Base-by-base conservation (phyloP, 92 coral and sea anemone genomes). In the Micromussa lordhowensis region DNA sequence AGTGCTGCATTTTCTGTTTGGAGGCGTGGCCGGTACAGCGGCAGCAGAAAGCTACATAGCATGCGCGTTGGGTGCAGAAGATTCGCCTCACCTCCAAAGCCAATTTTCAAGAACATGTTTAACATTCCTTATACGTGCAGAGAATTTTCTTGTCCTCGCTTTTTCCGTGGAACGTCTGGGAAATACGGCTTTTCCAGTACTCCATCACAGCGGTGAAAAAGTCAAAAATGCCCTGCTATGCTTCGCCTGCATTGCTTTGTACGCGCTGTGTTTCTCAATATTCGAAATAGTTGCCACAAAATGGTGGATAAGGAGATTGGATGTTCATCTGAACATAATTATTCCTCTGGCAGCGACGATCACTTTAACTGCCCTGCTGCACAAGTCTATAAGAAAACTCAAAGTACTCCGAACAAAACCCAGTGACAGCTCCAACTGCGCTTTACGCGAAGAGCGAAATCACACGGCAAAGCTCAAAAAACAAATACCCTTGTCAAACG, bases 21-120 rank as follows among this genome's bases (percentile, higher is more conserved):
- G 74, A 40, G 21, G 26, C 59, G 22, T 75, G 19, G 88, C 63
- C 48, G 82, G 88, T 61, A 28, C 88, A 77, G 82, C 75, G 75
- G 82, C 83, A 48, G 71, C 83, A n/a, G 51, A 85, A 77, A 77
- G 88, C 88, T 75, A 85, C 88, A 61, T 85, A 36, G 63, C 88
- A 77, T 85, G 88, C 77, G 88, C 83, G 12, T 29, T 35, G 81
- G 88, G 75, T 13, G 48, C 35, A 1, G 81, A 77, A 21, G 48
- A 36, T 19, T 58, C 83, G 16, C 75, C 88, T 48, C 64, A 75
- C 32, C 40, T 75, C 18, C 30, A 38, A 9, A 76, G 19, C 7
- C 35, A 48, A 2, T 61, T 85, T 58, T 63, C 88, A 30, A 44
- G 82, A 63, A 44, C 63, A 17, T 85, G 29, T 31, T 31, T 75